Conservation (phyloP, 2,888 invertebrate genomes). For the Calliopum simillimum region DNA sequence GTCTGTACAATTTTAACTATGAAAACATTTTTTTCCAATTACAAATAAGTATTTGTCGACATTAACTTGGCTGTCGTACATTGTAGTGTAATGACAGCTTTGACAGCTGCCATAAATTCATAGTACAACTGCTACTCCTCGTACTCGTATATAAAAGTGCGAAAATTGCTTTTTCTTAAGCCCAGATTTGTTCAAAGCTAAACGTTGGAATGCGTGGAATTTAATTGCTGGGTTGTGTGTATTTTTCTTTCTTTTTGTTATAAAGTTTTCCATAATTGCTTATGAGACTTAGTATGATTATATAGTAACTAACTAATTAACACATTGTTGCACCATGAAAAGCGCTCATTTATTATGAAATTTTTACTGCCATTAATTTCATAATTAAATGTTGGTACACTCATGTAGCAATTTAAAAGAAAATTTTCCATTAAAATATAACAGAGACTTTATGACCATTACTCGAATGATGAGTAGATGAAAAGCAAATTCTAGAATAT, state of each 20-base stretch:
- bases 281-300: no score
- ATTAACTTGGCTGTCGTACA: neutral
- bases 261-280: neutral
- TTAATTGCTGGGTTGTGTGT: neutral
- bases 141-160: neutral
- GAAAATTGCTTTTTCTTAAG: neutral
- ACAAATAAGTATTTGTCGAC: neutral
- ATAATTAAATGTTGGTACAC: no score
- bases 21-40: conserved; percentile 4
- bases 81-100: neutral
- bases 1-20: neutral
- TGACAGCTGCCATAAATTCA: conserved; percentile 7
- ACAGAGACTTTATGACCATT: no score
- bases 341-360: no score
- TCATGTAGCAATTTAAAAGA: no score
- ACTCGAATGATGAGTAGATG: no score
- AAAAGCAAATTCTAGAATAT: no score
- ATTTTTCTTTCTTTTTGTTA: neutral
- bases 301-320: no score
- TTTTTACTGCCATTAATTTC: no score
- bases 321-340: no score
- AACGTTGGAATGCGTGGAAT: neutral
- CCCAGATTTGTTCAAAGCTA: neutral
- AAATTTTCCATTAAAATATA: no score
- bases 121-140: neutral